Conservation (phyloP, 2,113 vertebrate genomes). For the Saimiri boliviensis region DNA sequence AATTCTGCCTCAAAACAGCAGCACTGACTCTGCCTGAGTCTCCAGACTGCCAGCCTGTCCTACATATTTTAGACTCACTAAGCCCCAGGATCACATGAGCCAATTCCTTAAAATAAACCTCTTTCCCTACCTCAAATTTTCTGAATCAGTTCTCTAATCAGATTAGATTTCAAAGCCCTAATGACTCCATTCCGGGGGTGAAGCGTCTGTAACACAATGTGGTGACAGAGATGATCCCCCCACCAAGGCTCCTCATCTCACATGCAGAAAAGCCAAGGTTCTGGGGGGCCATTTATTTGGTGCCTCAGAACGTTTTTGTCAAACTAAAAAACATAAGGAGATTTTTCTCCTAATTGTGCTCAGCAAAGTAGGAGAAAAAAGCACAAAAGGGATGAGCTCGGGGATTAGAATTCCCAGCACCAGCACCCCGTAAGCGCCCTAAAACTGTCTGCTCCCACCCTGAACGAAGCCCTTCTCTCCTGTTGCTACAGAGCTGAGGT, state of each 20-base stretch:
- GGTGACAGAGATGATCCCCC: accelerated
- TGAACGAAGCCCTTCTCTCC: neutral
- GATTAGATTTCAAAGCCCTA: neutral
- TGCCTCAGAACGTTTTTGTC: accelerated
- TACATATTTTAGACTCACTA: accelerated
- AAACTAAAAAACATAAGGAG: accelerated
- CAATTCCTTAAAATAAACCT: neutral
- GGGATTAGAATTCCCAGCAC: neutral
- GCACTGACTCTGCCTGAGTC: accelerated
- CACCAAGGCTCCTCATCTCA: accelerated
- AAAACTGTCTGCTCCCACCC: neutral
- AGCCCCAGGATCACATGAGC: accelerated
- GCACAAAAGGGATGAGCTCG: neutral
- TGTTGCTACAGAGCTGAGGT: neutral
- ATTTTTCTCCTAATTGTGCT: neutral
- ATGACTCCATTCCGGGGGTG: too few species aligned
- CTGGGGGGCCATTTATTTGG: too few species aligned
- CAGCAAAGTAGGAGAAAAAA: too few species aligned
- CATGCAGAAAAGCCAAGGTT: accelerated
- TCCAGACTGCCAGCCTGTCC: neutral
- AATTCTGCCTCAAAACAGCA: neutral
- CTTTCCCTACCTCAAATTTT: neutral
- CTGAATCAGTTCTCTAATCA: neutral
- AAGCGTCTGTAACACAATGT: neutral
- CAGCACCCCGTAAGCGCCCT: accelerated